These are phyloP conservation scores for Anthrax anthrax DNA, from an alignment of 2,888 invertebrate genomes.

Conservation along the genomic window DNA sequence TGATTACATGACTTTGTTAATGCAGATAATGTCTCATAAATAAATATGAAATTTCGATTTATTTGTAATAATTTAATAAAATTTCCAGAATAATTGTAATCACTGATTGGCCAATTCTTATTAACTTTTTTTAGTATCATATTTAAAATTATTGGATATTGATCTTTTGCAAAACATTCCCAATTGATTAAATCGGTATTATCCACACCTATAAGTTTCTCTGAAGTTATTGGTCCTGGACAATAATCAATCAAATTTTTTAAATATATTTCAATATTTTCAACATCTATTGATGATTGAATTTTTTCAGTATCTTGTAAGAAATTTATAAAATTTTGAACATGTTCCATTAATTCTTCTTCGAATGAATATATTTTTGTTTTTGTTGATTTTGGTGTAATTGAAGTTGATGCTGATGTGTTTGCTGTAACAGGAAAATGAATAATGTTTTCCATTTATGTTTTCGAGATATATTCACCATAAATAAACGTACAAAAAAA, in stretches of 20 bases:
- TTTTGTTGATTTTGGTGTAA: not conserved
- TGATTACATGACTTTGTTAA: not conserved
- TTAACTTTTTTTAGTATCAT: constrained; percentile 38
- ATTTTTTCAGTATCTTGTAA: constrained; percentile 22
- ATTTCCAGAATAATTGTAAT: constrained; percentile 10
- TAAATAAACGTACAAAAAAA: no score
- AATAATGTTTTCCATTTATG: constrained; percentile 1
- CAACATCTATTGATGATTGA: constrained; percentile 27
- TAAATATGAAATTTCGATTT: constrained; percentile 24
- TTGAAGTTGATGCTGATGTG: constrained; percentile 6
- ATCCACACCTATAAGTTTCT: constrained; percentile 47
- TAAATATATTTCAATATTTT: constrained; percentile 18
- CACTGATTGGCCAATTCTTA: constrained; percentile 41
- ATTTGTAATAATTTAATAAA: constrained; percentile 23
- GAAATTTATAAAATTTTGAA: constrained; percentile 17
- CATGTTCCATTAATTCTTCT: constrained; percentile 12
- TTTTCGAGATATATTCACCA: no score
- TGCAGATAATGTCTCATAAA: constrained; percentile 13
- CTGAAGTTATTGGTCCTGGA: constrained; percentile 44
- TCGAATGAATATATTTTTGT: not conserved
- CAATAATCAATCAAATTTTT: not conserved
- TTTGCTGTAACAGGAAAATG: constrained; percentile 28
- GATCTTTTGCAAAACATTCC: constrained; percentile 31
- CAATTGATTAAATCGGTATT: constrained; percentile 20
- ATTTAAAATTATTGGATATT: constrained; percentile 40